Percentiles rank a stretch among this genome's conserved stretches.
Evolutionary conservation across 2,113 vertebrate species (phyloP).

Genomic region (Vidua chalybeata): DNA sequence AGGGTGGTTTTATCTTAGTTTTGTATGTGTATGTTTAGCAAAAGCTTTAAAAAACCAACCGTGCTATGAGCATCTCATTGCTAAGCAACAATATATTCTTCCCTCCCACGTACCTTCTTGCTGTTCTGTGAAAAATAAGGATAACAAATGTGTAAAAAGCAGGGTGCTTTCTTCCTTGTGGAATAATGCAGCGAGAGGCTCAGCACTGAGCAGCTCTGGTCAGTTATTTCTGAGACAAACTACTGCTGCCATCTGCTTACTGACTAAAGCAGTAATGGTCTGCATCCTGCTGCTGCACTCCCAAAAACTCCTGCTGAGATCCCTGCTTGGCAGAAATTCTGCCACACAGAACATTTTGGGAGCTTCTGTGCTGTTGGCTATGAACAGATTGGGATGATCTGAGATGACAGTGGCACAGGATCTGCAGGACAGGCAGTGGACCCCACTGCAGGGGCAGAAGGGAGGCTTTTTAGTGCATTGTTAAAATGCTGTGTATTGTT

Average conservation of each 20-base stretch:
- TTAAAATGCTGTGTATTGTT: fast-evolving
- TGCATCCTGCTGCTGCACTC: neutral
- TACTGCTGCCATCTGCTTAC: neutral
- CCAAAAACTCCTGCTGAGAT: neutral
- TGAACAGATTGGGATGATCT: neutral
- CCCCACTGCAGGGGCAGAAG: neutral
- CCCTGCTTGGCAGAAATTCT: neutral
- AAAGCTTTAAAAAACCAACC: conserved; percentile 21
- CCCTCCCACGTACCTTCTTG: conserved; percentile 20
- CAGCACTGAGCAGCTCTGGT: neutral
- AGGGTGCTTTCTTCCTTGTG: neutral
- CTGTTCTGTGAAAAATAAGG: conserved; percentile 11
- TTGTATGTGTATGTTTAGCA: conserved; percentile 9
- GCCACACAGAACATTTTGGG: neutral
- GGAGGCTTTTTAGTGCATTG: neutral
- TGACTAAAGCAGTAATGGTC: neutral
- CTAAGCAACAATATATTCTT: conserved; percentile 51
- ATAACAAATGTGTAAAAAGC: neutral
- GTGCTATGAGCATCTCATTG: conserved; percentile 47
- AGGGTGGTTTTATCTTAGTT: conserved; percentile 3
- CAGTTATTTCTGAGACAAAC: neutral
- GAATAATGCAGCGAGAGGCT: neutral
- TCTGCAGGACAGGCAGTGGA: neutral
- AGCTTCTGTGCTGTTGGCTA: neutral
- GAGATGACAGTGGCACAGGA: neutral